phyloP scores from a whole-genome alignment of 92 coral and sea anemone species.

The Epizoanthus illoricatus region DNA sequence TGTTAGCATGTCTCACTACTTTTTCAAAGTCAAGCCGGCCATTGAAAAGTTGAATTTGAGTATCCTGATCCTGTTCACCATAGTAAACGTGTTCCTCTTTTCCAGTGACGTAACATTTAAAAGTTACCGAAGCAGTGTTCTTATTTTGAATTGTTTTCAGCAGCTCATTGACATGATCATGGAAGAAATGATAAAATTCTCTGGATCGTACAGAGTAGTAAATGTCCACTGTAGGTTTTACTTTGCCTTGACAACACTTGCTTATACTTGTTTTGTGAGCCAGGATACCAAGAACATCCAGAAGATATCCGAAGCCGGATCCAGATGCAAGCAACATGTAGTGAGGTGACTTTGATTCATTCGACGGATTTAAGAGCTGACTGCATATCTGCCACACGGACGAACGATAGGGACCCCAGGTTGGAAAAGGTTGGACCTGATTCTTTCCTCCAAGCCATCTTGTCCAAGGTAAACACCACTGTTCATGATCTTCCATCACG shows the following conservation, averaged over 20 bases:
- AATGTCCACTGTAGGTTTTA: slow-evolving; percentile 23
- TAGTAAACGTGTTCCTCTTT: slow-evolving; percentile 2
- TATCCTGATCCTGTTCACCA: not conserved
- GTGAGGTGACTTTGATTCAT: slow-evolving; percentile 19
- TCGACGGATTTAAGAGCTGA: not conserved
- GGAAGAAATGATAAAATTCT: slow-evolving; percentile 34
- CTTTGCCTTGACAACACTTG: not conserved
- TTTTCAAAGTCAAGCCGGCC: slow-evolving; percentile 48
- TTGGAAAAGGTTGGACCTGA: not conserved
- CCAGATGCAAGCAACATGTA: slow-evolving; percentile 46
- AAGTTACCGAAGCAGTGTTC: slow-evolving; percentile 7
- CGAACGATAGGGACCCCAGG: slow-evolving; percentile 52
- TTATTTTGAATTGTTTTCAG: slow-evolving; percentile 27
- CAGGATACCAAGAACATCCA: slow-evolving; percentile 41
- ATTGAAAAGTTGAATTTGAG: slow-evolving; percentile 42
- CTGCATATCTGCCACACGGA: slow-evolving; percentile 31
- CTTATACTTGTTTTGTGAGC: slow-evolving; percentile 32
- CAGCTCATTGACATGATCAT: slow-evolving; percentile 21
- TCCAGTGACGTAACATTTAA: slow-evolving; percentile 35
- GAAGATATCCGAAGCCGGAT: slow-evolving; percentile 46
- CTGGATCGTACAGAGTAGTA: slow-evolving; percentile 48
- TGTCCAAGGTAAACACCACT: slow-evolving; percentile 43
- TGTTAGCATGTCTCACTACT: slow-evolving; percentile 41
- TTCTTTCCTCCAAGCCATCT: slow-evolving; percentile 30
- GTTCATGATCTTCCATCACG: slow-evolving; percentile 36